Evolutionary conservation across 2,113 vertebrate species (phyloP), one percentile per base, ranked within the genome.

Genomic region (Rhizomys pruinosus): DNA sequence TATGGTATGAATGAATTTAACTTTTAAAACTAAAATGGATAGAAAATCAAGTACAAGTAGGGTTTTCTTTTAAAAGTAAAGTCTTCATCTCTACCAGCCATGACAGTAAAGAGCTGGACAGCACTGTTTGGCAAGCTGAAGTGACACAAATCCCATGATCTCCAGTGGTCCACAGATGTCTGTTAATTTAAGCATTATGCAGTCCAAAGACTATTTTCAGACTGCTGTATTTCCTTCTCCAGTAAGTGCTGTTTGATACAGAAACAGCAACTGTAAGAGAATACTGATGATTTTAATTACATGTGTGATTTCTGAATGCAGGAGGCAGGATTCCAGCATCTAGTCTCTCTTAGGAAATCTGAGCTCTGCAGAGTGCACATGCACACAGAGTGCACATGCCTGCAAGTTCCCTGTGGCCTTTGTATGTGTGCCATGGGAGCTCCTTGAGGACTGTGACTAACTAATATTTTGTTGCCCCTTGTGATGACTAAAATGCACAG

Each of bases 241-340:
- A 90, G 68, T 37, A 84, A 91, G 13, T 8, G 52, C 16, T 61
- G 34, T 71, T 32, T 78, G 64, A 71, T 80, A 59, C 23, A 72
- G n/a, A 89, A 73, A 84, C n/a, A 93, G 63, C 37, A 84, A 87
- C 55, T 68, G 13, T 63, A 84, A 88, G 82, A 47, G 57, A 92
- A 29, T 7, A 9, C 37, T 78, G 90, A 92, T 87, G 77, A 87
- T 72, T 76, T 86, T 93, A 92, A 95, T 84, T 89, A 64, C 25
- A 63, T 64, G 64, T 61, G 71, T 90, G 69, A 47, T 93, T 82
- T 94, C 69, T 86, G 19, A 76, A 44, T 66, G 2, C 5, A 27
- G 73, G 59, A 93, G 69, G 80, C 82, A 39, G 22, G 73, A 90
- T 82, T 71, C 52, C 61, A 63, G 37, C 17, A 77, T 74, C 47